Percentiles rank a stretch among this genome's conserved stretches.
These are phyloP conservation scores for Lepidurus couesii DNA, from an alignment of 1,140 invertebrate species.

Conservation along the genomic window DNA sequence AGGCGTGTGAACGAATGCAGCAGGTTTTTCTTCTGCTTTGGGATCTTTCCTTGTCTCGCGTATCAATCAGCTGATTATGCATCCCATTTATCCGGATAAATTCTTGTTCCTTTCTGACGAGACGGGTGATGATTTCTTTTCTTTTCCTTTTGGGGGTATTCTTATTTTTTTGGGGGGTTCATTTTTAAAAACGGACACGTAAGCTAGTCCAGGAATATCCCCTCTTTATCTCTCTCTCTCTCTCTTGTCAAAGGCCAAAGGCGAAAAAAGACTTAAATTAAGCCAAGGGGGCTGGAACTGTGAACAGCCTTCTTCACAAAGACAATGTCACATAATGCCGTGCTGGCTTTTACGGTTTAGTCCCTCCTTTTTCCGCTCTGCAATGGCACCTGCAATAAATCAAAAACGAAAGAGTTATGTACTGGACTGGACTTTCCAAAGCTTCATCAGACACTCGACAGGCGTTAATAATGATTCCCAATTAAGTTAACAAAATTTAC, in stretches of 20 bases:
- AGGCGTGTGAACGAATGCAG: not conserved
- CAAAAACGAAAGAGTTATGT: not conserved
- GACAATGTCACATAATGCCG: conserved; percentile 12
- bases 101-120: not conserved
- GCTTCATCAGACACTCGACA: too few relatives aligned
- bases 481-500: too few relatives aligned
- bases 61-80: not conserved
- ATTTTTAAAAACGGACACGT: too few relatives aligned
- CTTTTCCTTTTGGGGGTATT: not conserved
- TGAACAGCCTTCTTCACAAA: not conserved
- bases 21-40: not conserved
- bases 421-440: not conserved
- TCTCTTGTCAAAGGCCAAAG: not conserved
- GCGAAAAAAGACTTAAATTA: not conserved
- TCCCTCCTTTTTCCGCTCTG: not conserved
- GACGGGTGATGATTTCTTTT: not conserved
- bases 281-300: not conserved
- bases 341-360: not conserved
- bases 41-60: not conserved
- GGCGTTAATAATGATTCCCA: too few relatives aligned
- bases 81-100: not conserved
- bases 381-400: not conserved
- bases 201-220: too few relatives aligned
- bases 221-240: too few relatives aligned
- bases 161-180: too few relatives aligned